Percentiles rank a stretch among this genome's conserved stretches.
phyloP scores from a whole-genome alignment of 2,888 invertebrate genomes.

The Glaucopsyche alexis region DNA sequence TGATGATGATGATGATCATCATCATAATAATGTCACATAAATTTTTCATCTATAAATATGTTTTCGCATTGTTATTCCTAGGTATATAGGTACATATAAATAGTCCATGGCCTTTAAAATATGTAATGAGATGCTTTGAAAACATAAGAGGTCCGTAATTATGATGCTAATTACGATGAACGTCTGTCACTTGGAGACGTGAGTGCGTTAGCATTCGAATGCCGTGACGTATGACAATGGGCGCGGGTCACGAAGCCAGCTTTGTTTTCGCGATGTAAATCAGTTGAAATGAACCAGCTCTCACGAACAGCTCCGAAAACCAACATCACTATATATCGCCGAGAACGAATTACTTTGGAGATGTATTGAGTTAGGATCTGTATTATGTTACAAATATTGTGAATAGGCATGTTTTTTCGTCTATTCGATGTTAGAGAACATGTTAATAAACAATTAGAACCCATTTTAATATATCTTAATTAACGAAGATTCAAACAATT shows the following conservation, averaged over 20 bases:
- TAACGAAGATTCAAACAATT: too few relatives aligned
- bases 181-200: constrained; percentile 39
- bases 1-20: too few relatives aligned
- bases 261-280: constrained; percentile 54
- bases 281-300: constrained; percentile 46
- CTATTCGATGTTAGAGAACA: too few relatives aligned
- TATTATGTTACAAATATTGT: background rate
- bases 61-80: background rate
- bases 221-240: constrained; percentile 51
- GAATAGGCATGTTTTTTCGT: background rate
- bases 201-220: constrained; percentile 45
- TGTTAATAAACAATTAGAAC: too few relatives aligned
- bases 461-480: too few relatives aligned
- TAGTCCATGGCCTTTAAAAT: background rate
- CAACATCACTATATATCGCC: constrained; percentile 2
- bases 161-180: constrained; percentile 42
- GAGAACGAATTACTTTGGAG: background rate
- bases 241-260: constrained; percentile 46
- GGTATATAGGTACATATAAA: background rate
- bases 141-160: constrained; percentile 36
- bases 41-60: too few relatives aligned
- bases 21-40: too few relatives aligned
- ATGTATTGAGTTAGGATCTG: background rate
- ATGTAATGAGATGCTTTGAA: constrained; percentile 17
- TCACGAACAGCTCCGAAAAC: constrained; percentile 36